Base-by-base conservation (phyloP, 2,797 vertebrate genomes). In the Myiothlypis chrysogaster region DNA sequence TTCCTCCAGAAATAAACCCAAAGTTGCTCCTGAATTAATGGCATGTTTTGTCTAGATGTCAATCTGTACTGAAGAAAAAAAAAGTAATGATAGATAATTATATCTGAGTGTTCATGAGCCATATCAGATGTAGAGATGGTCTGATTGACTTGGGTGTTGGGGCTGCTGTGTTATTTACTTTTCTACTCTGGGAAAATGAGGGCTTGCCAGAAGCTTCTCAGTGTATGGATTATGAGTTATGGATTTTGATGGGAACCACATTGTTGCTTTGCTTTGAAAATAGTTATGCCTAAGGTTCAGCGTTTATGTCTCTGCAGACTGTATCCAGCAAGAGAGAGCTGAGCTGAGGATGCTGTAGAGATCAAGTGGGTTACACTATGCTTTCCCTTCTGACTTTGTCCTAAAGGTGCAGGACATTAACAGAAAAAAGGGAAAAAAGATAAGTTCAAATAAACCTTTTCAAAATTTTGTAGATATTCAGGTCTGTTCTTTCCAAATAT, bases 1-100 rank as follows among this genome's bases (percentile, higher is more conserved):
- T 92, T 87, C 83, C 63, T 94, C 55, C 87, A 82, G 52, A 91
- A 95, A 87, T 93, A 96, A 93, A 88, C 61, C 10, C 27, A 24
- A 66, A 69, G 24, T 47, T 82, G 39, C 27, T 96, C 47, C 87
- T 94, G 66, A 52, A 69, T 83, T 93, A 94, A 66, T 70, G 77
- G 47, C 35, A 92, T 96, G 91, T 97, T 97, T 94, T 81, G 92
- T 95, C 89, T 96, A 70, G 80, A 70, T 90, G 80, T 86, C 77
- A 93, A 25, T 79, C 89, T 82, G 44, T 72, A 59, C 30, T 76
- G 44, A 7, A 82, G 53, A 66, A 80, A 75, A 78, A 75, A 52
- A 30, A 32, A 2, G 17, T 84, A 94, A 96, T 89, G 89, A 77
- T 50, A 87, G 90, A 83, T 93, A 93, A 94, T 94, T 93, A 79